Evolutionary conservation across 2,113 vertebrate genomes (phyloP).

Genomic region (Cariama cristata): DNA sequence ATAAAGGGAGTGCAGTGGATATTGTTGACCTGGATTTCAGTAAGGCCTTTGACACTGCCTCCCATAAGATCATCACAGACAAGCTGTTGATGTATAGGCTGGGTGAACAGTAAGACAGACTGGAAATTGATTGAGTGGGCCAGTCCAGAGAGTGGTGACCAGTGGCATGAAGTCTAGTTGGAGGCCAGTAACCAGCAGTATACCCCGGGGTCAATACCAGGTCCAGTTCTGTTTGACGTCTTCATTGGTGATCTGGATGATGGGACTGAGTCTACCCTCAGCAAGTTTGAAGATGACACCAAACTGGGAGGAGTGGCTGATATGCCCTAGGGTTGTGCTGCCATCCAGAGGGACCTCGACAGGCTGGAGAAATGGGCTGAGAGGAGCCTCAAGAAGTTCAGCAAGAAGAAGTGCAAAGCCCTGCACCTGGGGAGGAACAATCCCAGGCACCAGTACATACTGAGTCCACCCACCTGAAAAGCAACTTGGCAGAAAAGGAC

Average conservation of each 20-base stretch:
- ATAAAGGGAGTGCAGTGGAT: not conserved
- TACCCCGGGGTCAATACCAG: not conserved
- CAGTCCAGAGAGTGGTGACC: not conserved
- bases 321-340: too few relatives aligned
- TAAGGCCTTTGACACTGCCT: not conserved
- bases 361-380: not conserved
- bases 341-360: not conserved
- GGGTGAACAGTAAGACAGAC: not conserved
- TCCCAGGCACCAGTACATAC: not conserved
- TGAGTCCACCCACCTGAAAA: not conserved
- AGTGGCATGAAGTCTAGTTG: not conserved
- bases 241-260: too few relatives aligned
- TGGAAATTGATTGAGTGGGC: not conserved
- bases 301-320: too few relatives aligned
- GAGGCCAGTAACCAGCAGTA: not conserved
- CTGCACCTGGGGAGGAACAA: not conserved
- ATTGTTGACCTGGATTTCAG: not conserved
- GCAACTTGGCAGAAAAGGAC: not conserved
- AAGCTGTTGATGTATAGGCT: not conserved
- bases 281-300: too few relatives aligned
- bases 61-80: not conserved
- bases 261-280: too few relatives aligned
- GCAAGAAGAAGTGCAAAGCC: not conserved
- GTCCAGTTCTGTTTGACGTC: too few relatives aligned
- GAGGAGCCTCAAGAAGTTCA: not conserved